Evolutionary conservation across 1,140 invertebrate species (phyloP).

Genomic region (Mercenaria mercenaria): DNA sequence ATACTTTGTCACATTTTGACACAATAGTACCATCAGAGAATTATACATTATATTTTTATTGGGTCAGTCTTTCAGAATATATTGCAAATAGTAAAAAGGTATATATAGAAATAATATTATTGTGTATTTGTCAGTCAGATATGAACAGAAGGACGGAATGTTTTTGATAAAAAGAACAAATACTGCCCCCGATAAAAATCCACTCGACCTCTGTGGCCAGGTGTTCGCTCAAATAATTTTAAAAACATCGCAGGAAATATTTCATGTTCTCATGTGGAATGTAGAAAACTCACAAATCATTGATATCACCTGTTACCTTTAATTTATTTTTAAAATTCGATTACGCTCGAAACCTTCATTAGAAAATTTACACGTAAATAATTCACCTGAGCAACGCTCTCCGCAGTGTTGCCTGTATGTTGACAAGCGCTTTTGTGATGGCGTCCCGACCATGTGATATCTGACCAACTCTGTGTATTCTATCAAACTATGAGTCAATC

Average conservation of each 20-base stretch:
- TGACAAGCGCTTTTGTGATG: conserved; percentile 52
- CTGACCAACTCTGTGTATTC: background rate
- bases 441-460: background rate
- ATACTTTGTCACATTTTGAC: too few species aligned
- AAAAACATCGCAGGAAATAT: conserved; percentile 53
- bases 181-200: background rate
- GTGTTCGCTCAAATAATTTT: background rate
- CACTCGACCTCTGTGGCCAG: conserved; percentile 37
- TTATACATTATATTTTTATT: too few species aligned
- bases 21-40: too few species aligned
- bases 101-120: too few species aligned
- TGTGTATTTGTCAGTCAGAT: too few species aligned
- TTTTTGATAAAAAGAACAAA: conserved; percentile 37
- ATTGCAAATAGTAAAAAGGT: too few species aligned
- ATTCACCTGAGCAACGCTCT: conserved; percentile 34
- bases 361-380: conserved; percentile 58
- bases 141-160: too few species aligned
- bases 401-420: background rate
- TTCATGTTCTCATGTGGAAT: conserved; percentile 58
- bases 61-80: too few species aligned
- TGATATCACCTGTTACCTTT: conserved; percentile 51
- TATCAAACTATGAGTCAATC: conserved; percentile 60
- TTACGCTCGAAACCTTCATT: conserved; percentile 54
- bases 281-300: conserved; percentile 23
- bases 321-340: conserved; percentile 70